Evolutionary conservation across 2,797 vertebrate genomes (phyloP).

Genomic region (Chelidonichthys spinosus): DNA sequence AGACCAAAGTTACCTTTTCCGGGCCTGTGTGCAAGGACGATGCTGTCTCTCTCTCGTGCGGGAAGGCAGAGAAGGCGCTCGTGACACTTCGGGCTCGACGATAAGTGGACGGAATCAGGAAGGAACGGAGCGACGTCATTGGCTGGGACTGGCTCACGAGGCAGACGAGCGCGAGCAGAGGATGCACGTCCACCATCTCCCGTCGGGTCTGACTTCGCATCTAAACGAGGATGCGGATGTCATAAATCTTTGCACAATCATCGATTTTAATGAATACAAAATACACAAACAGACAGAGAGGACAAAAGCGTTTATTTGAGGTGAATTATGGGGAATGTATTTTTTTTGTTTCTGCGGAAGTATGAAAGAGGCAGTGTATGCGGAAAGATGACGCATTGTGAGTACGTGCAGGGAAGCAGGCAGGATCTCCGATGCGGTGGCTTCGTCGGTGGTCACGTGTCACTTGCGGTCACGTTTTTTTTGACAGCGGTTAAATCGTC

Average conservation of each 20-base stretch:
- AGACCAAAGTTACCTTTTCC: conserved; percentile 71
- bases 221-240: conserved; percentile 28
- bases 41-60: conserved; percentile 65
- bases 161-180: background rate
- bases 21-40: conserved; percentile 78
- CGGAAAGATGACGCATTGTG: conserved; percentile 72
- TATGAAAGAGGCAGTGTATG: conserved; percentile 1
- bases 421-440: conserved; percentile 56
- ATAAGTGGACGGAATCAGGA: conserved; percentile 75
- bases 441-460: conserved; percentile 59
- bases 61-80: conserved; percentile 75
- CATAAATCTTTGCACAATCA: background rate
- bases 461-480: conserved; percentile 54
- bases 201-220: conserved; percentile 11
- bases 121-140: conserved; percentile 67
- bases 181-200: conserved; percentile 71
- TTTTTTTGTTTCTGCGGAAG: background rate
- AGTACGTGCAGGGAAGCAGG: conserved; percentile 81
- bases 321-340: conserved; percentile 13
- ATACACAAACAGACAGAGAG: rapidly evolving
- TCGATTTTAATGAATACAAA: background rate
- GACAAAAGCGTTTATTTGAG: rapidly evolving
- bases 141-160: conserved; percentile 69
- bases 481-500: background rate
- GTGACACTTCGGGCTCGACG: conserved; percentile 47